A percentile compares a stretch with the other conserved stretches of the same genome.
These are phyloP conservation scores for Lithobates sylvaticus DNA, from an alignment of 2,797 vertebrate genomes.

Conservation along the genomic window DNA sequence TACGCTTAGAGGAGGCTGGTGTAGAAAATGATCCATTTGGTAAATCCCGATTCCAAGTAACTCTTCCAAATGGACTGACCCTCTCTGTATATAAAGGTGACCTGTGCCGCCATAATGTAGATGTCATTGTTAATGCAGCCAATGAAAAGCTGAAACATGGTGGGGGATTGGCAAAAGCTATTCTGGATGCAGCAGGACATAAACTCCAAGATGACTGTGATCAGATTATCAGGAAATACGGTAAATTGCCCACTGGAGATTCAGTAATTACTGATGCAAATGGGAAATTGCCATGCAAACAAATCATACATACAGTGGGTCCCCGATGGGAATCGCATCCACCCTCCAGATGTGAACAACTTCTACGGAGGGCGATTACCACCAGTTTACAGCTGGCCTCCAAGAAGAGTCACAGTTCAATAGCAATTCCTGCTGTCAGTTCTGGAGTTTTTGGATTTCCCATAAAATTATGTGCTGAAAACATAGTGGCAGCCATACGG, in stretches of 20 bases:
- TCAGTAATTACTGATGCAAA: conserved; percentile 69
- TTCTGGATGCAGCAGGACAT: conserved; percentile 80
- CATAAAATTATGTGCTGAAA: conserved; percentile 45
- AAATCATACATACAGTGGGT: conserved; percentile 86
- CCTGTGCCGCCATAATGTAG: conserved; percentile 74
- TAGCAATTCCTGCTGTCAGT: conserved; percentile 87
- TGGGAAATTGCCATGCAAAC: conserved; percentile 80
- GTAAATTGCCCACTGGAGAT: conserved; percentile 68
- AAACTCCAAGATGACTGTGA: conserved; percentile 78
- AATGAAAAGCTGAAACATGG: conserved; percentile 81
- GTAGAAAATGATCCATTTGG: conserved; percentile 28
- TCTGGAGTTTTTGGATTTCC: conserved; percentile 86
- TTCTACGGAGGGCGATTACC: conserved; percentile 73
- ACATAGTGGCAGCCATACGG: conserved; percentile 77
- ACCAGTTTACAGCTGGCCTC: conserved; percentile 76
- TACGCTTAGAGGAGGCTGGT: conserved; percentile 74
- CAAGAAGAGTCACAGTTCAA: conserved; percentile 62
- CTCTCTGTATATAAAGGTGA: conserved; percentile 77
- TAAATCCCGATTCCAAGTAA: conserved; percentile 62
- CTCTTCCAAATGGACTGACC: conserved; percentile 70
- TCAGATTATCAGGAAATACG: conserved; percentile 59
- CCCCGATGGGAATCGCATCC: conserved; percentile 72
- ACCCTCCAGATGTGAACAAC: fast-evolving
- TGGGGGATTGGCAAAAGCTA: conserved; percentile 76
- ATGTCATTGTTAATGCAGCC: conserved; percentile 86